Evolutionary conservation across 2,797 vertebrate genomes (phyloP).

Genomic region (Erpetoichthys calabaricus): DNA sequence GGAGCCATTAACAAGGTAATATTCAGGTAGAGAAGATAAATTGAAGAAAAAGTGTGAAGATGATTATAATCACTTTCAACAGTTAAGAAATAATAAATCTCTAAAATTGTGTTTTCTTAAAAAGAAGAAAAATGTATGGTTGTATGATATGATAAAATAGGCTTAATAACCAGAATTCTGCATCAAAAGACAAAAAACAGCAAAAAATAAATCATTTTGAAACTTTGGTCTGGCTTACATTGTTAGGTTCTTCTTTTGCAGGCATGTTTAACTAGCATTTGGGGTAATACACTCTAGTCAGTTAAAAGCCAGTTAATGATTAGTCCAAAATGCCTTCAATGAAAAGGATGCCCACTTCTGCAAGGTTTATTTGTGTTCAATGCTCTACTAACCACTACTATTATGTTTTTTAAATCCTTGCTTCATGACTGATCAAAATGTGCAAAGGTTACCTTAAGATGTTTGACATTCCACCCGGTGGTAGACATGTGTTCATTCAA

Average conservation of each 20-base stretch:
- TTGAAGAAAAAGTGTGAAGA: no score
- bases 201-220: slow-evolving; percentile 10
- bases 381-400: slow-evolving; percentile 47
- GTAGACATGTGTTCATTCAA: slow-evolving; percentile 94
- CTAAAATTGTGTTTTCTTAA: no score
- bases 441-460: slow-evolving; percentile 97
- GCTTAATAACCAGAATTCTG: no score
- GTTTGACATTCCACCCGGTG: slow-evolving; percentile 92
- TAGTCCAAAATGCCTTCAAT: slow-evolving; percentile 22
- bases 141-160: no score
- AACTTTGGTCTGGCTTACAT: slow-evolving; percentile 13
- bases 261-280: slow-evolving; percentile 13
- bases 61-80: no score
- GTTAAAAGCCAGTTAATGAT: slow-evolving; percentile 12
- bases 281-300: slow-evolving; percentile 4
- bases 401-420: slow-evolving; percentile 50
- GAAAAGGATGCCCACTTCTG: slow-evolving; percentile 49
- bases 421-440: slow-evolving; percentile 34
- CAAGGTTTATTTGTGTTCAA: slow-evolving; percentile 24
- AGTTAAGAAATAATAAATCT: no score
- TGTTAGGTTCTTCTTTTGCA: slow-evolving; percentile 16
- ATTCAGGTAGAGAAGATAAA: no score
- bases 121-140: no score
- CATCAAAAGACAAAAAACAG: no score
- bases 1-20: no score